Evolutionary conservation across 2,888 invertebrate genomes (phyloP).

Genomic region (Microplitis manilae): DNA sequence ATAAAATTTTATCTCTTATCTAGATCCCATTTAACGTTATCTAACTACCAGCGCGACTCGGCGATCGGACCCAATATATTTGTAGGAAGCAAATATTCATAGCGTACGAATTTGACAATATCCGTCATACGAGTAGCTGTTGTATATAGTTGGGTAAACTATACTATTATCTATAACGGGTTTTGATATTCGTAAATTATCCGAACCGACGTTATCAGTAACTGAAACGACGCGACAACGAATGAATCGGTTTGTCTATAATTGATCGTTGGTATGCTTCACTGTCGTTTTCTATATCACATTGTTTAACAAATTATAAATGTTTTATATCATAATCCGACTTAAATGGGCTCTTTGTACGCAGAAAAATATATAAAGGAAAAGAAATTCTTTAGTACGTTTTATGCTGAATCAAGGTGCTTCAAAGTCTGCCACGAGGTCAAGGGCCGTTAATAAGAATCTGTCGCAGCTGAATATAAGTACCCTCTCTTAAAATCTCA

Average conservation of each 20-base stretch:
- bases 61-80: slow-evolving; percentile 40
- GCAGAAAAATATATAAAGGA: not conserved
- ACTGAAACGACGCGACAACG: slow-evolving; percentile 47
- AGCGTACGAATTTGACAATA: slow-evolving; percentile 62
- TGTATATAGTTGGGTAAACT: slow-evolving; percentile 47
- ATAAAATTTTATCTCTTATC: slow-evolving; percentile 39
- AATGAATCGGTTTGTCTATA: slow-evolving; percentile 50
- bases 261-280: slow-evolving; percentile 44
- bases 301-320: slow-evolving; percentile 22
- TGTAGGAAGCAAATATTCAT: slow-evolving; percentile 57
- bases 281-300: not conserved
- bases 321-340: not conserved
- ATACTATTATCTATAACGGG: slow-evolving; percentile 47
- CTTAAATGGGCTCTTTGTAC: not conserved
- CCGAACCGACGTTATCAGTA: slow-evolving; percentile 49
- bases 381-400: not conserved
- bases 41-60: slow-evolving; percentile 21
- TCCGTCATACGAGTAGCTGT: slow-evolving; percentile 51
- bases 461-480: slow-evolving; percentile 30
- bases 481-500: slow-evolving; percentile 7
- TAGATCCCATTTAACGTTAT: slow-evolving; percentile 31
- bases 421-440: slow-evolving; percentile 24
- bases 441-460: slow-evolving; percentile 38
- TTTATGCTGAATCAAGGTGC: slow-evolving; percentile 35
- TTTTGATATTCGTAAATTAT: slow-evolving; percentile 52